These are phyloP conservation scores for Sesia apiformis DNA, from an alignment of 2,888 invertebrate genomes.

Conservation along the genomic window DNA sequence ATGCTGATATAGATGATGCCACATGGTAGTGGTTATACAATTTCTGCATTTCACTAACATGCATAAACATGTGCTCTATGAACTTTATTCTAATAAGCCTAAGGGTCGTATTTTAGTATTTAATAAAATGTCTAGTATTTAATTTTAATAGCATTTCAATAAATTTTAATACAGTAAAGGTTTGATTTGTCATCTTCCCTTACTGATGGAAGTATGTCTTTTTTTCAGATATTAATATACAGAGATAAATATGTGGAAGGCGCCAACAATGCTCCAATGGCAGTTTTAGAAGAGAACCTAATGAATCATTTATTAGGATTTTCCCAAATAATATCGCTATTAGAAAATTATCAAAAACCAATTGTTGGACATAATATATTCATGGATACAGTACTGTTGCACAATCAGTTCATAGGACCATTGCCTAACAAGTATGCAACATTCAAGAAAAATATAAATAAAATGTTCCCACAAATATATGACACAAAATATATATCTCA, in stretches of 20 bases:
- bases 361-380: conserved; percentile 85
- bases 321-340: conserved; percentile 76
- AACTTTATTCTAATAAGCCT: too few species aligned
- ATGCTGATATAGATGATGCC: too few species aligned
- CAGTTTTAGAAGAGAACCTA: conserved; percentile 62
- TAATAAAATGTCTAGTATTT: too few species aligned
- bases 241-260: conserved; percentile 53
- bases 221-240: conserved; percentile 54
- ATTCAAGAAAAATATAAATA: conserved; percentile 78
- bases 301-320: conserved; percentile 77
- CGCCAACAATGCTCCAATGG: conserved; percentile 40
- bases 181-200: too few species aligned
- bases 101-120: too few species aligned
- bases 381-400: conserved; percentile 80
- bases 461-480: conserved; percentile 78
- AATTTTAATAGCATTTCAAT: too few species aligned
- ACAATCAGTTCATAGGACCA: conserved; percentile 81
- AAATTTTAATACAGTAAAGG: too few species aligned
- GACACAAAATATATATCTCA: conserved; percentile 84
- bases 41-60: too few species aligned
- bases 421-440: conserved; percentile 77
- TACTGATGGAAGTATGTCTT: too few species aligned
- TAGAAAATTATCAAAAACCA: conserved; percentile 78
- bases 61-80: too few species aligned
- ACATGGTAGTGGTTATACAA: too few species aligned